Conservation (phyloP, 2,797 vertebrate genomes). For the Rhinoraja longicauda region DNA sequence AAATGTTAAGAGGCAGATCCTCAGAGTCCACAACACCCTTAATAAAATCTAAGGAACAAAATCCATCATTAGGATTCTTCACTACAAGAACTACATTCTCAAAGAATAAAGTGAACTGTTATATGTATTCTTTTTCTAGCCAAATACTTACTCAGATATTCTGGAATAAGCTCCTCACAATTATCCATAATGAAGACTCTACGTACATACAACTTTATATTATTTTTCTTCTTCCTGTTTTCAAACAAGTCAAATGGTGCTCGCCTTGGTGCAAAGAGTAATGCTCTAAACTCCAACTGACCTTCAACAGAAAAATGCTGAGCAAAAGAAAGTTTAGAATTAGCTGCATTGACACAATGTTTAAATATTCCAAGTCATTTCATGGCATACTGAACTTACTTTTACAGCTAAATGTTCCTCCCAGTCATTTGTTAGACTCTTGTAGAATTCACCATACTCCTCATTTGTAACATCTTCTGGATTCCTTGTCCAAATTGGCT, state of each 20-base stretch:
- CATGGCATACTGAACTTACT: constrained; percentile 42
- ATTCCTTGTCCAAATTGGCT: constrained; percentile 93
- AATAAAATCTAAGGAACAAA: constrained; percentile 69
- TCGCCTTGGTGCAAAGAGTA: constrained; percentile 79
- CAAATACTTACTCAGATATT: constrained; percentile 82
- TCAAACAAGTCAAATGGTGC: constrained; percentile 86
- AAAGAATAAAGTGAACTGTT: too few relatives aligned
- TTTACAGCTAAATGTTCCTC: constrained; percentile 91
- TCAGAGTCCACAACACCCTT: constrained; percentile 90
- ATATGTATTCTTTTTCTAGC: not conserved
- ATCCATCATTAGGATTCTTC: not conserved
- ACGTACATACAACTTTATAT: constrained; percentile 89
- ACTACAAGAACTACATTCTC: not conserved
- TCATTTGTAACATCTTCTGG: constrained; percentile 88
- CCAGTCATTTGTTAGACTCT: constrained; percentile 93
- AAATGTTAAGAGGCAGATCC: constrained; percentile 88
- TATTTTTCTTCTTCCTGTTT: constrained; percentile 85
- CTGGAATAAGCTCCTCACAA: constrained; percentile 91
- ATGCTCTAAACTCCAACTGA: constrained; percentile 81
- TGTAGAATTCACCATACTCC: constrained; percentile 88
- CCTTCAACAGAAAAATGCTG: constrained; percentile 72
- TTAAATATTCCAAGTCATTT: too few relatives aligned
- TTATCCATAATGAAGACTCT: constrained; percentile 98
- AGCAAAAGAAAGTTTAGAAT: not conserved
- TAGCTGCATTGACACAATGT: not conserved